Base-by-base conservation (phyloP, 1,140 invertebrate species). In the Schlechtendalia chinensis region DNA sequence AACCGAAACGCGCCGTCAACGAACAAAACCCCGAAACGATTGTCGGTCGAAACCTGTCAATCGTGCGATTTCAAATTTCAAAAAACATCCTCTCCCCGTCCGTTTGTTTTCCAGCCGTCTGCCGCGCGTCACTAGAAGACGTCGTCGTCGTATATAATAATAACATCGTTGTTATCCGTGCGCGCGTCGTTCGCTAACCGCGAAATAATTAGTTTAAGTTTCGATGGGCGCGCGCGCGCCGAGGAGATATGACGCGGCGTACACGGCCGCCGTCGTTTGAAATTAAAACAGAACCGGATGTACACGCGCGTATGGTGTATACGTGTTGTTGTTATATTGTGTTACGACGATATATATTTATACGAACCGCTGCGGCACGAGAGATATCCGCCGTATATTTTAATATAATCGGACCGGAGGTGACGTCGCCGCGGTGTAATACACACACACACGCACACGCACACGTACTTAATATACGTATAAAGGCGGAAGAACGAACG, bases 131-230 rank as follows among this genome's bases (percentile, higher is more conserved):
- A n/a, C n/a, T n/a, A n/a, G n/a, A n/a, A n/a, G n/a, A n/a, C n/a
- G n/a, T n/a, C n/a, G n/a, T n/a, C n/a, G n/a, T n/a, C n/a, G n/a
- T n/a, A n/a, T n/a, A n/a, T n/a, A n/a, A n/a, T n/a, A n/a, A n/a
- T n/a, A 17, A 14, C 24, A 24, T 56, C 54, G 12, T 27, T 27
- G 24, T 27, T 12, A 16, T 29, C 29, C 6, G 24, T n/a, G n/a
- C n/a, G n/a, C n/a, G n/a, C n/a, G n/a, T n/a, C n/a, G n/a, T n/a
- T n/a, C n/a, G n/a, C n/a, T n/a, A n/a, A n/a, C n/a, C n/a, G n/a
- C n/a, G n/a, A 77, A 56, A 58, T 77, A 77, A 77, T 77, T 77
- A 59, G 74, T 77, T 77, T 77, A 59, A 39, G n/a, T 77, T 77
- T 59, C 67, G 32, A 77, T 29, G 22, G 6, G 14, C 14, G 39